These are phyloP conservation scores for Orycteropus afer DNA, from an alignment of 2,113 vertebrate species.

Conservation along the genomic window DNA sequence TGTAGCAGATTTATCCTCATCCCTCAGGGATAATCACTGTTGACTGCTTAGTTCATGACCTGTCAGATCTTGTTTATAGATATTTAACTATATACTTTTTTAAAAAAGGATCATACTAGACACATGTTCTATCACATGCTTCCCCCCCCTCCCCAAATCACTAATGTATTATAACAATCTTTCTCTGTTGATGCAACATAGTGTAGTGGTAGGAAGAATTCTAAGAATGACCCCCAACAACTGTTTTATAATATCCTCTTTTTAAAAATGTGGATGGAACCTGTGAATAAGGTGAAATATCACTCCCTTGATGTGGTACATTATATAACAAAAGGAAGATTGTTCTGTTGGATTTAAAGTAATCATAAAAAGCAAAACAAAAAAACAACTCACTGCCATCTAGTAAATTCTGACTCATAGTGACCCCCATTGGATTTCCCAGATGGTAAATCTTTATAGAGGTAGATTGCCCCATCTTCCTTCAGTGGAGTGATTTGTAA, in stretches of 20 bases:
- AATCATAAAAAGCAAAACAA: not conserved
- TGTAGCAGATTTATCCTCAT: not conserved
- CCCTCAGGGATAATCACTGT: not conserved
- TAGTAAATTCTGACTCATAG: no score
- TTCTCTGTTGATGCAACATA: not conserved
- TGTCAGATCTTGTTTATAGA: slow-evolving; percentile 1
- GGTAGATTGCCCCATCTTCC: no score
- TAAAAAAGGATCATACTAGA: not conserved
- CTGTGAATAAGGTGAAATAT: not conserved
- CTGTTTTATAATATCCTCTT: not conserved
- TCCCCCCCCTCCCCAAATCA: no score
- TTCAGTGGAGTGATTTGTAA: no score
- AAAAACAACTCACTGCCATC: no score
- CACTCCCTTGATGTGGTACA: not conserved
- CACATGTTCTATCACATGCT: not conserved
- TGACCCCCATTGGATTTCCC: no score
- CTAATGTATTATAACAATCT: not conserved
- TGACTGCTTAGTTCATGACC: not conserved
- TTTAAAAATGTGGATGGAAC: not conserved
- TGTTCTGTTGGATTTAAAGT: not conserved
- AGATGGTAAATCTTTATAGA: no score
- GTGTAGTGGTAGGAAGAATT: not conserved
- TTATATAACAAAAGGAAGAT: not conserved
- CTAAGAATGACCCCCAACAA: no score
- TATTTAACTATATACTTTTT: not conserved